These are phyloP conservation scores for Hypena proboscidalis DNA, from an alignment of 2,888 invertebrate genomes.

Conservation along the genomic window DNA sequence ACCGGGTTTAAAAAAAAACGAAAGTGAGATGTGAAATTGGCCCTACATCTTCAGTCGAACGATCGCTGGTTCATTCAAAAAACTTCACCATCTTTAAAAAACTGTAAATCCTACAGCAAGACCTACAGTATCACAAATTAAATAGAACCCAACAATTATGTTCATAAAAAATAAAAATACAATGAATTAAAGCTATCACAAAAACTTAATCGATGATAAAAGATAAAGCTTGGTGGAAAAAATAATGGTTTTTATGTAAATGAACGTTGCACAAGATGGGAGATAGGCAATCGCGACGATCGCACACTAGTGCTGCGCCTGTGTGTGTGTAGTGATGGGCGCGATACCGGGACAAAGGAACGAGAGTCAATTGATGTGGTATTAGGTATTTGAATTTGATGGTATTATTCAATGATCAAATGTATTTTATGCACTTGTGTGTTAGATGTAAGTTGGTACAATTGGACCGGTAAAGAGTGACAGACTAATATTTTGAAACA, in stretches of 20 bases:
- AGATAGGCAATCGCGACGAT: constrained; percentile 54
- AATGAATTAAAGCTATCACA: constrained; percentile 38
- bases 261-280: constrained; percentile 65
- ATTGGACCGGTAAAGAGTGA: neutral
- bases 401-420: no score
- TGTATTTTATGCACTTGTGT: no score
- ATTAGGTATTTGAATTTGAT: no score
- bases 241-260: constrained; percentile 77
- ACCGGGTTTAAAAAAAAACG: no score
- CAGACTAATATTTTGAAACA: no score
- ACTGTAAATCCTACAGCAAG: no score
- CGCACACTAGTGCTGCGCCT: constrained; percentile 33
- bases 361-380: no score
- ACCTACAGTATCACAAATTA: no score
- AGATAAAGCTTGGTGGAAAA: constrained; percentile 58
- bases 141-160: neutral
- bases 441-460: neutral
- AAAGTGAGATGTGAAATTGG: no score
- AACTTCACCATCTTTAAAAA: no score
- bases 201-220: constrained; percentile 62
- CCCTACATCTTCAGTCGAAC: no score
- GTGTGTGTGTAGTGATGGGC: constrained; percentile 36
- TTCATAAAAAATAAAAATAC: constrained; percentile 10
- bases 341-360: constrained; percentile 5
- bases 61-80: no score